Percentiles rank a stretch among this genome's conserved stretches.
Evolutionary conservation across 2,113 vertebrate genomes (phyloP).

Genomic region (Bambusicola thoracicus): DNA sequence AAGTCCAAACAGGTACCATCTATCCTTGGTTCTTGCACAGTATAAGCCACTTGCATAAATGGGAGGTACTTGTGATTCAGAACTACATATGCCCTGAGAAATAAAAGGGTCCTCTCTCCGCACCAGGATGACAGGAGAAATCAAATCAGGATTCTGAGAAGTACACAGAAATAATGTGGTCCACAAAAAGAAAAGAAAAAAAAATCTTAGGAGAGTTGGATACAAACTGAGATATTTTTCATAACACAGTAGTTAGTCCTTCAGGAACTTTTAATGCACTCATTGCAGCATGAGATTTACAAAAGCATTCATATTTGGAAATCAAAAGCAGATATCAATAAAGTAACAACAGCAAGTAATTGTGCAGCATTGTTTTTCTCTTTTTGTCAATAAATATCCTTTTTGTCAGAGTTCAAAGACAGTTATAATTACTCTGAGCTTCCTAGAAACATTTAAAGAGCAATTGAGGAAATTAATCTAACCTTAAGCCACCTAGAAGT

Average conservation of each 20-base stretch:
- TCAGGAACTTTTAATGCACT: not conserved
- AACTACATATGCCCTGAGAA: not conserved
- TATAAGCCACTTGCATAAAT: no score
- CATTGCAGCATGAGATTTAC: not conserved
- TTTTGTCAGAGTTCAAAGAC: not conserved
- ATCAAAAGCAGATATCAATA: not conserved
- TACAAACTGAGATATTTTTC: not conserved
- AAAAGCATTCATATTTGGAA: not conserved
- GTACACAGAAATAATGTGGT: not conserved
- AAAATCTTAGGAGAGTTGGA: not conserved
- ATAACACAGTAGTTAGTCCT: not conserved
- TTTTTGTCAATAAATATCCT: not conserved
- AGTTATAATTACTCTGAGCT: not conserved
- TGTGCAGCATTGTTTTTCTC: rapidly evolving
- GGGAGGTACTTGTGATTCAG: not conserved
- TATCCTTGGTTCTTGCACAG: not conserved
- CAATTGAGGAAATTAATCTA: not conserved
- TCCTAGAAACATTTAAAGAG: not conserved
- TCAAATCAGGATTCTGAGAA: not conserved
- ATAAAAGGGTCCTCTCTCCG: not conserved
- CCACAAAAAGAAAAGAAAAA: no score
- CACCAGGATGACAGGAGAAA: not conserved
- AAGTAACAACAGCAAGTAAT: not conserved
- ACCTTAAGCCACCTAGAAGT: not conserved
- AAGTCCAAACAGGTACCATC: not conserved